A percentile compares a stretch with the other conserved stretches of the same genome.
Conservation (phyloP, 2,888 invertebrate species). For the Athalia cordata region DNA sequence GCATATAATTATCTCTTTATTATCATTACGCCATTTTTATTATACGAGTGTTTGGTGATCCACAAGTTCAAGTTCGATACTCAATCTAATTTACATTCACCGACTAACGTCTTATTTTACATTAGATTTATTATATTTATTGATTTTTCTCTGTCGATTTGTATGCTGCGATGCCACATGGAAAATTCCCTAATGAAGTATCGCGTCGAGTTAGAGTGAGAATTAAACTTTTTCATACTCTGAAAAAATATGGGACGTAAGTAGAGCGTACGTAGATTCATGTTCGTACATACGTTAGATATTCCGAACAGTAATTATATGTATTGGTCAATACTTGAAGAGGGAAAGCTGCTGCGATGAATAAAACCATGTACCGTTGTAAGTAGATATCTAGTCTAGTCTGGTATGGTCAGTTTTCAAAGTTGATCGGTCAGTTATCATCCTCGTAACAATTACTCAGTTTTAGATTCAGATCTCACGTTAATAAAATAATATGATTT, state of each 20-base stretch:
- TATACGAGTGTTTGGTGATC: too few relatives aligned
- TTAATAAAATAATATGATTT: too few relatives aligned
- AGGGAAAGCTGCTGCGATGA: conserved; percentile 42
- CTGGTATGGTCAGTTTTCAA: conserved; percentile 1
- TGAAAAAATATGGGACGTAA: not conserved
- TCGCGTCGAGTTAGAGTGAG: too few relatives aligned
- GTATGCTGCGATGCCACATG: conserved; percentile 34
- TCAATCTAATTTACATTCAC: not conserved
- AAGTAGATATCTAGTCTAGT: not conserved
- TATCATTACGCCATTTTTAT: too few relatives aligned
- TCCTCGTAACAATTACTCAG: not conserved
- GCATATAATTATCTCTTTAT: too few relatives aligned
- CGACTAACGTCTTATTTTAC: not conserved
- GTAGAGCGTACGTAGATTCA: conserved; percentile 1
- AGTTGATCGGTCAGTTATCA: conserved; percentile 18
- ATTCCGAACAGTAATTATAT: conserved; percentile 10
- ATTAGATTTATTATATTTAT: not conserved
- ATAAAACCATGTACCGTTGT: not conserved
- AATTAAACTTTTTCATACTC: too few relatives aligned
- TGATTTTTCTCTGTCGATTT: not conserved
- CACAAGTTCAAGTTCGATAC: too few relatives aligned
- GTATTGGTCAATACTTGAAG: conserved; percentile 20
- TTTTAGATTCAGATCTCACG: not conserved
- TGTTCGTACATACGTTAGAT: not conserved
- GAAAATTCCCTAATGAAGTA: not conserved